phyloP scores from a whole-genome alignment of 1,140 invertebrate genomes.

The Bombus terrestris region DNA sequence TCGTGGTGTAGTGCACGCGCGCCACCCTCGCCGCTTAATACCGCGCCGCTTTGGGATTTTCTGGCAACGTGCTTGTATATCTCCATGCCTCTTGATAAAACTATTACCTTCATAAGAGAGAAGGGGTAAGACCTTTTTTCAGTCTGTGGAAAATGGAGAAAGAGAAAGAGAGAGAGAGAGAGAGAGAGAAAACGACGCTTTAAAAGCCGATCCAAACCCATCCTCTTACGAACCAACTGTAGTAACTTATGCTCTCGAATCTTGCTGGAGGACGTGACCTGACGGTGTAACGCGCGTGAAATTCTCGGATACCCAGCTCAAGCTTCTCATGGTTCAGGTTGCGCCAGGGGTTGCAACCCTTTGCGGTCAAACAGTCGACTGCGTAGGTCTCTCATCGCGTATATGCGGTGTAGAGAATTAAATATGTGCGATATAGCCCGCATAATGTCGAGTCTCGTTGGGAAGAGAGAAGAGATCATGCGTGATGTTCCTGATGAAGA shows the following conservation, averaged over 20 bases:
- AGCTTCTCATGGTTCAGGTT: not conserved
- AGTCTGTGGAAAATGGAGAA: no score
- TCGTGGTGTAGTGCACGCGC: not conserved
- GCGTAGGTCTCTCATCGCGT: not conserved
- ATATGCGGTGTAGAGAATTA: not conserved
- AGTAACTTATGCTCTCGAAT: slow-evolving; percentile 64
- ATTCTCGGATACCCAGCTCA: slow-evolving; percentile 10
- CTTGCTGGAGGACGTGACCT: slow-evolving; percentile 55
- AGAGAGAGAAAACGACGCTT: slow-evolving; percentile 8
- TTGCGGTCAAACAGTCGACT: slow-evolving; percentile 21
- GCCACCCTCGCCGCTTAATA: not conserved
- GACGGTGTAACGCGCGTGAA: slow-evolving; percentile 36
- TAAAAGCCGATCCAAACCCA: slow-evolving; percentile 48
- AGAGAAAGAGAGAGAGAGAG: no score
- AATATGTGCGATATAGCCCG: not conserved
- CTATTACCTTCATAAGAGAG: slow-evolving; percentile 38
- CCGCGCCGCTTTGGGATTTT: slow-evolving; percentile 11
- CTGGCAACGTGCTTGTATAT: not conserved
- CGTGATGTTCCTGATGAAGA: not conserved
- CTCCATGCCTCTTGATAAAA: slow-evolving; percentile 22
- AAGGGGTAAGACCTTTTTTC: no score
- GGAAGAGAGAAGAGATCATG: not conserved
- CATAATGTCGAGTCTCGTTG: not conserved
- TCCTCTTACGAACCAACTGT: slow-evolving; percentile 28
- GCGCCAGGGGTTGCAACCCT: not conserved